Base-by-base conservation (phyloP, 1,140 invertebrate genomes). In the Zaprionus vittiger region DNA sequence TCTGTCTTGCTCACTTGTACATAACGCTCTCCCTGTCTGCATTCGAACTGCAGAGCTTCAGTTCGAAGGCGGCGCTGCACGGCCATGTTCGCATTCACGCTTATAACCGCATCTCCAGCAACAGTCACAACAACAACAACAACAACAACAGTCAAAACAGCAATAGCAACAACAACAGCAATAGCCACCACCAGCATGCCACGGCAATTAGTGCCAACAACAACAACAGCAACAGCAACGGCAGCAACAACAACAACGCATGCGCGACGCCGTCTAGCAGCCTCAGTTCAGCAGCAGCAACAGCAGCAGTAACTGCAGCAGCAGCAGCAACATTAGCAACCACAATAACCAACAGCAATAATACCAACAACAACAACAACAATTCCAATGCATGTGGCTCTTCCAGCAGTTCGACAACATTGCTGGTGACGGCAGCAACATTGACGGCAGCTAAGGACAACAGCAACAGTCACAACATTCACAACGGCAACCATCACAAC, bases 51-150 rank as follows among this genome's bases (percentile, higher is more conserved):
- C 94, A 97, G 96, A 96, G 95, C 93, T 97, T 97, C 94, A 95
- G 95, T 93, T 96, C 96, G 77, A 95, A 96, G 93, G 96, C 96
- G 92, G 96, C 96, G 81, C 94, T 96, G 92, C 96, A 95, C 93
- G 96, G 95, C 75, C 96, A 96, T 93, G 95, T 96, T 92, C 94
- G 96, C 87, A 95, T 96, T 85, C 95, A 96, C 91, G 94, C 94
- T 77, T 92, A 91, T 70, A 91, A 91, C 28, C 80, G 92, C 72
- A 92, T 81, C 80, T 66, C 76, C 77, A 86, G 67, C 75, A 79
- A 69, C 73, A 81, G 70, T 68, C 77, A 77, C 73, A 83, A 37
- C 62, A 82, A 66, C 54, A 83, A 59, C 72, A 80, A 31, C 67
- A 80, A 20, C 66, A 65, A 38, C 72, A 70, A 31, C 57, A 73